Base-by-base conservation (phyloP, 2,113 vertebrate species). In the Callipepla californica region DNA sequence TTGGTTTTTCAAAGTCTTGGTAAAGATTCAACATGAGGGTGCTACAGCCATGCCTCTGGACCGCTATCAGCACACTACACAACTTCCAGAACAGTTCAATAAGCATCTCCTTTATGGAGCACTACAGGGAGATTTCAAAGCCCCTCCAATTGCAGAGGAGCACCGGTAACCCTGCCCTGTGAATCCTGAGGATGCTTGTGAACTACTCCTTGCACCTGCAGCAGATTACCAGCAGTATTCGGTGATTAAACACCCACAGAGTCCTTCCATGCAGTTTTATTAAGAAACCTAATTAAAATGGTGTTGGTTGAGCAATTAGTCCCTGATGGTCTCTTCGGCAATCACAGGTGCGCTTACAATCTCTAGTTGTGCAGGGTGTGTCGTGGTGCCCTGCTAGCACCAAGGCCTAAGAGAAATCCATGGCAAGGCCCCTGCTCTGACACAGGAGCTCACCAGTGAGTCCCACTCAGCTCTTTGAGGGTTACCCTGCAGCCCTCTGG, bases 391-490 rank as follows among this genome's bases (percentile, higher is more conserved):
- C 42, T 58, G 42, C 0, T 15, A 78, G 78, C 44, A n/a, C 30
- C 45, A 57, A 87, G 36, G 2, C 69, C 51, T 40, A 80, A 47
- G 50, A 61, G 21, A 53, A 68, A 47, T 4, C 70, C 2, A 2
- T 11, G 2, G 0, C 57, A 34, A n/a, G 23, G n/a, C 47, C 20
- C 57, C 74, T 59, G 57, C 16, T 8, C 32, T 53, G 13, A 13
- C 14, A 2, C 40, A 38, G 47, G 22, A 63, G 13, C 22, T 79
- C 61, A 42, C 15, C 82, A 62, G n/a, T 48, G 34, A 66, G 65
- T 58, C 57, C 40, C 2, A 0, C 47, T 62, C 2, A 1, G 14
- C n/a, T 62, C 40, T 69, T 42, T 1, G 4, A 63, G 25, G 1
- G 2, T 23, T 47, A 20, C 23, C 12, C 36, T 30, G 22, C 26